Evolutionary conservation across 2,113 vertebrate species (phyloP), one percentile per base, ranked within the genome.

Genomic region (Hippopotamus amphibius): DNA sequence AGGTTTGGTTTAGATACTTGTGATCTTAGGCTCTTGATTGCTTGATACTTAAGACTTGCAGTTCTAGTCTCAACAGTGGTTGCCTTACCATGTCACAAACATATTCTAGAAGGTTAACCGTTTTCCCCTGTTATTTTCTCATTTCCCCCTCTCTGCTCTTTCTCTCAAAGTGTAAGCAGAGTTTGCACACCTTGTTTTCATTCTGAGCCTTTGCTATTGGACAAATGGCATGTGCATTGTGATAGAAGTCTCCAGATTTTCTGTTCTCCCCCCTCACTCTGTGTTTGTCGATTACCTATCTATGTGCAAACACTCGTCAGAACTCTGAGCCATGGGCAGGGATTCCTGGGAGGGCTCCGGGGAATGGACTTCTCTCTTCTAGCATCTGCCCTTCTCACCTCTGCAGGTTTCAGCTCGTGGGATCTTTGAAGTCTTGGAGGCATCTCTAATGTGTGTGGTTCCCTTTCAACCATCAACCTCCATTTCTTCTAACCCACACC

Each of bases 231-330:
- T 33, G 13, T 19, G 46, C 12, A 0, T 10, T 1, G 19, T 12
- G 69, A 28, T 2, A 19, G 48, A 8, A 1, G 5, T 5, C 11
- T 89, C 15, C 37, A 3, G 7, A 12, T 48, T 21, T 43, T 28
- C 76, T 55, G 21, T 68, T 11, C 53, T 46, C 19, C 48, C 26
- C 17, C 41, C 4, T 63, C 26, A 1, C 37, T 77, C 53, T 66
- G 0, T 9, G 9, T 53, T 43, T 46, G 5, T 4, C 0, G 1
- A 2, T 48, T 10, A 46, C 53, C 11, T 66, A 0, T 28, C 41
- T 17, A 0, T 14, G 3, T 22, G 43, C 12, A 10, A 8, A 3
- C 1, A 6, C 81, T 28, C 11, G 0, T 5, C 30, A n/a, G 63
- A 33, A 48, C 13, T 6, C 1, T n/a, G 55, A 26, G 37, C n/a